Evolutionary conservation across 2,113 vertebrate genomes (phyloP).

Genomic region (Australoheros scitulus): DNA sequence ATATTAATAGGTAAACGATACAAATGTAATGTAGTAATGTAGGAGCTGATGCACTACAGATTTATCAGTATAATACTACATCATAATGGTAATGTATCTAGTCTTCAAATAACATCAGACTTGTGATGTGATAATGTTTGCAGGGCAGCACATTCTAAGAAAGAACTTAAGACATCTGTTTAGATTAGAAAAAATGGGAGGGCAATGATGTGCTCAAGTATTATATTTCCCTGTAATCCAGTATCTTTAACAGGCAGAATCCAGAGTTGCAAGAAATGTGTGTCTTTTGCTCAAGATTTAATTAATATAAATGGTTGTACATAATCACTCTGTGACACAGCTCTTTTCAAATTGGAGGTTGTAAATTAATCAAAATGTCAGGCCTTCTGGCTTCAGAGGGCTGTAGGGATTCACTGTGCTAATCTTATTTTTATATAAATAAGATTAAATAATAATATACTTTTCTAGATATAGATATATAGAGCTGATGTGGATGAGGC

Average conservation of each 20-base stretch:
- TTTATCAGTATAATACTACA: background rate
- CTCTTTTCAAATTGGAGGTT: conserved; percentile 3
- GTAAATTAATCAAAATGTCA: conserved; percentile 20
- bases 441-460: too few relatives aligned
- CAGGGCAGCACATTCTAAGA: background rate
- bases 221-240: background rate
- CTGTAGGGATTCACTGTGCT: conserved; percentile 26
- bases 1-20: background rate
- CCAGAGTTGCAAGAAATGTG: background rate
- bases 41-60: background rate
- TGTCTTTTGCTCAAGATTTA: conserved; percentile 23
- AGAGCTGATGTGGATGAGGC: background rate
- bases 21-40: background rate
- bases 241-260: background rate
- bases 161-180: background rate
- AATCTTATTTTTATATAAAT: background rate
- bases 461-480: background rate
- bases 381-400: conserved; percentile 12
- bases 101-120: background rate
- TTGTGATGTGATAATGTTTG: background rate
- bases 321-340: conserved; percentile 1
- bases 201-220: background rate
- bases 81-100: background rate
- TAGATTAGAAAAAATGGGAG: background rate
- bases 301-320: conserved; percentile 28